These are phyloP conservation scores for Chaetodon auriga DNA, from an alignment of 2,113 vertebrate species.

Conservation along the genomic window DNA sequence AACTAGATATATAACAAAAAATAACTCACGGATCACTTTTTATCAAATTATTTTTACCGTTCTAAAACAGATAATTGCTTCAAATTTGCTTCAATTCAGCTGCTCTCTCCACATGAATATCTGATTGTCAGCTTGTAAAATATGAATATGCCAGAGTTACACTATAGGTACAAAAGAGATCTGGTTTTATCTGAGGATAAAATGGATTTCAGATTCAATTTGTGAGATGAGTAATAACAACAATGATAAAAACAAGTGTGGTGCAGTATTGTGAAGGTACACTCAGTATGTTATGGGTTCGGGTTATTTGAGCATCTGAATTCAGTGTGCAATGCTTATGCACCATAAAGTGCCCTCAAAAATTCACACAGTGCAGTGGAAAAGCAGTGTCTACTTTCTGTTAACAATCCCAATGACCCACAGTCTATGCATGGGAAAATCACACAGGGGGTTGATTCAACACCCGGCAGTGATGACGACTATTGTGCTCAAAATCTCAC, in stretches of 20 bases:
- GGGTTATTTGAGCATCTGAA: background rate
- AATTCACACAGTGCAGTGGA: background rate
- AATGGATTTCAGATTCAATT: constrained; percentile 41
- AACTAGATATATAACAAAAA: constrained; percentile 26
- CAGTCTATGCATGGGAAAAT: background rate
- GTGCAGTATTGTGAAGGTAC: background rate
- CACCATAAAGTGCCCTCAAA: background rate
- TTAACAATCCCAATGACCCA: background rate
- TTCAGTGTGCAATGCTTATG: background rate
- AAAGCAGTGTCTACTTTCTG: background rate
- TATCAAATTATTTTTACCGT: background rate
- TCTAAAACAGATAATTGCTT: background rate
- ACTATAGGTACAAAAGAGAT: constrained; percentile 27
- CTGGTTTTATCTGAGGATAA: constrained; percentile 40
- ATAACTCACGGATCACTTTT: background rate
- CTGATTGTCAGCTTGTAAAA: constrained; percentile 1
- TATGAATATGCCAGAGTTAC: constrained; percentile 10
- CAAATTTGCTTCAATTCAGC: constrained; percentile 36
- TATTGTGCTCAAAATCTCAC: background rate
- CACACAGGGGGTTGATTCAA: background rate
- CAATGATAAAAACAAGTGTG: background rate
- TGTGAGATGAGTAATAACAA: background rate
- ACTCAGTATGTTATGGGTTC: too few species aligned
- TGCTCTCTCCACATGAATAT: constrained; percentile 1
- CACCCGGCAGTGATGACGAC: background rate